Conservation (phyloP, 2,113 vertebrate genomes). For the Pleuronectes platessa region DNA sequence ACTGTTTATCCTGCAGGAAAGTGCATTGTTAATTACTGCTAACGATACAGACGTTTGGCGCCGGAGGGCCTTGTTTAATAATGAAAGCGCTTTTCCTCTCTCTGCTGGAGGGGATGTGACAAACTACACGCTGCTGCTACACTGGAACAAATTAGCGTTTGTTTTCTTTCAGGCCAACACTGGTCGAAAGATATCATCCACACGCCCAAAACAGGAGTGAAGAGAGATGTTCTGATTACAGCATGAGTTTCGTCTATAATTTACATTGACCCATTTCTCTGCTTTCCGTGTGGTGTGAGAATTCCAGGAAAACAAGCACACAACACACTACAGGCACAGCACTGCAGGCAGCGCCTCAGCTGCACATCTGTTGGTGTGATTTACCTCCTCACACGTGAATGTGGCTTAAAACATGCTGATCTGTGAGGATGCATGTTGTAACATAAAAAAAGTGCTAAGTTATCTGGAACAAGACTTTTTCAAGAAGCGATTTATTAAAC, state of each 20-base stretch:
- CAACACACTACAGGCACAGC: conserved; percentile 10
- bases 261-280: background rate
- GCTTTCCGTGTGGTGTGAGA: background rate
- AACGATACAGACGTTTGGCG: conserved; percentile 46
- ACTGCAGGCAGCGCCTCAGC: background rate
- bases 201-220: background rate
- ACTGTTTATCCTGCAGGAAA: conserved; percentile 70
- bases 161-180: conserved; percentile 30
- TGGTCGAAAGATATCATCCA: conserved; percentile 27
- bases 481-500: background rate
- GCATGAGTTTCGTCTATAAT: background rate
- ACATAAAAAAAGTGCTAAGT: background rate
- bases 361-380: background rate
- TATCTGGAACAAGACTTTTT: background rate
- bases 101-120: conserved; percentile 59
- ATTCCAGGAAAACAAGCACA: background rate
- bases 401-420: background rate
- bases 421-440: background rate
- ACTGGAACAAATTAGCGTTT: conserved; percentile 53
- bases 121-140: conserved; percentile 43
- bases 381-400: background rate
- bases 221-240: conserved; percentile 3
- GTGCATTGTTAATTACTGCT: conserved; percentile 75
- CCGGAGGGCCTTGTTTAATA: conserved; percentile 69
- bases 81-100: conserved; percentile 63